Evolutionary conservation across 1,140 invertebrate species (phyloP), one percentile per base, ranked within the genome.

Genomic region (honey bee (Apis mellifera)): DNA sequence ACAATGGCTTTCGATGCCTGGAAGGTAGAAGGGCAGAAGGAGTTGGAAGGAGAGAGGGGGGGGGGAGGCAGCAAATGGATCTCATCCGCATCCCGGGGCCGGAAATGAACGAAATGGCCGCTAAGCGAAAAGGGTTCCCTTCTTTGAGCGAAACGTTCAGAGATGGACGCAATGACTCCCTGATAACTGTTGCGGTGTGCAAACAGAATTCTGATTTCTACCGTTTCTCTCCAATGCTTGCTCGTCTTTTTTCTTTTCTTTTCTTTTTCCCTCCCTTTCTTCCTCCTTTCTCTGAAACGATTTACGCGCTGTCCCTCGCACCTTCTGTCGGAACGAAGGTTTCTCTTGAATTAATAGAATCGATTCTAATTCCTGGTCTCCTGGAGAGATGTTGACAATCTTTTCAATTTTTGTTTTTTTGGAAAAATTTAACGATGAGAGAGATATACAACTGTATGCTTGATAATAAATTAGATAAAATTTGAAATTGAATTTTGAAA

Each of bases 91-190:
- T 88, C 89, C 82, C 75, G 85, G 88, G 88, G 89, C 90, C 92
- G 92, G 93, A 94, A 94, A 94, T 94, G 92, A 94, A 93, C 92
- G 92, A 92, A 94, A 94, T 94, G 92, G 92, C 90, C 91, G 92
- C 92, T 92, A 91, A 92, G 90, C 91, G 89, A 93, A 92, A 92
- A 89, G 86, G 91, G 90, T 92, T 92, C 89, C 79, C 90, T 93
- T 90, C 91, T 92, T 93, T 92, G 88, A 92, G 78, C 89, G 90
- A 91, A 83, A 83, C 74, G 42, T 71, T 80, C 79, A 78, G 65
- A 78, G 77, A 68, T 86, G 80, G 82, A 85, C 86, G 59, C 60
- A 78, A 87, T 71, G 69, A 86, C 73, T 78, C 71, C 64, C 64
- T 80, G 80, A 87, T 89, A 84, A 86, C 79, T 78, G 52, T 82